phyloP scores from a whole-genome alignment of 2,113 vertebrate genomes.

The Gnathonemus echidnorhynchus region DNA sequence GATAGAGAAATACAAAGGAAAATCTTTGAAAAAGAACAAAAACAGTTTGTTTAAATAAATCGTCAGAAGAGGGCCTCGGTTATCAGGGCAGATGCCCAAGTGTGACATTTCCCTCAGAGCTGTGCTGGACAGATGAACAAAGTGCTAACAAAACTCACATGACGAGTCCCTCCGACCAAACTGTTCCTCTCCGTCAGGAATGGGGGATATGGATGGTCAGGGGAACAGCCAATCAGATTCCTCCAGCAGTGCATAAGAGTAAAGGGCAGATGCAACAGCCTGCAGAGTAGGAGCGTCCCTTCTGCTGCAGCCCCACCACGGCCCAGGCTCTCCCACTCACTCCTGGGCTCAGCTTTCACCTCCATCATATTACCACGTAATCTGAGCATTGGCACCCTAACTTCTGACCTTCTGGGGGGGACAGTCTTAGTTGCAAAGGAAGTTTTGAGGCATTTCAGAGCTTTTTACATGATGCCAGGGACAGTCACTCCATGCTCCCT shows the following conservation, averaged over 20 bases:
- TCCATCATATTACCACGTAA: constrained; percentile 24
- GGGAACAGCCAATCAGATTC: not conserved
- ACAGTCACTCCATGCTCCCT: constrained; percentile 40
- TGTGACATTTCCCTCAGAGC: not conserved
- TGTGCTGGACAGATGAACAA: not conserved
- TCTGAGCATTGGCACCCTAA: not conserved
- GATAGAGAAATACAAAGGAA: not conserved
- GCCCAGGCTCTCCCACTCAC: not conserved
- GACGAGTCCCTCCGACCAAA: not conserved
- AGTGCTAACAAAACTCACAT: not conserved
- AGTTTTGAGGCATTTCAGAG: too few species aligned
- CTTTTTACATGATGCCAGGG: constrained; percentile 24
- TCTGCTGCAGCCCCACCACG: not conserved
- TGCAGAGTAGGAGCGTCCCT: not conserved
- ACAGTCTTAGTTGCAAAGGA: too few species aligned
- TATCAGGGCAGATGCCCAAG: not conserved
- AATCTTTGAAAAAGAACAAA: not conserved
- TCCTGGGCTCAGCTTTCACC: not conserved
- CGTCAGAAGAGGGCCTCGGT: not conserved
- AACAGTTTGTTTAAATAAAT: not conserved
- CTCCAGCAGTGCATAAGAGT: not conserved
- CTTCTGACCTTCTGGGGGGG: not conserved
- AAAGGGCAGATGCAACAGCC: not conserved
- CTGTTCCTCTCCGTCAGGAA: too few species aligned
- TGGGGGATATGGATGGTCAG: not conserved